These are phyloP conservation scores for Ooceraea biroi DNA, from an alignment of 1,140 invertebrate genomes.

Conservation along the genomic window DNA sequence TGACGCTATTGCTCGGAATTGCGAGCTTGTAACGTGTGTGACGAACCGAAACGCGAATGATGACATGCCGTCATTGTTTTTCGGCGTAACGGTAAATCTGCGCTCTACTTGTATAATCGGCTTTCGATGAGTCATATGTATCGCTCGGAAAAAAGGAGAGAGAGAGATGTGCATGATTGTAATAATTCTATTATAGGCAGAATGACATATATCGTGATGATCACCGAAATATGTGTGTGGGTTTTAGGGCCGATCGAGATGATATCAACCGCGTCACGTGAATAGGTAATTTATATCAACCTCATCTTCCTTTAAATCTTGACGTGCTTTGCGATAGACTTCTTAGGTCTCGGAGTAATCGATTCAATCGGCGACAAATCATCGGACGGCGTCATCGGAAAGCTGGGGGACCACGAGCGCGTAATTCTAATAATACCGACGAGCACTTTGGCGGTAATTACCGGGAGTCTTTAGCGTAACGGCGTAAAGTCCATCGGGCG, in stretches of 20 bases:
- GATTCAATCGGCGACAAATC: conserved; percentile 18
- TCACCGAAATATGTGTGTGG: neutral
- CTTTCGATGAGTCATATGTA: neutral
- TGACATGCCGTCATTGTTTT: conserved; percentile 27
- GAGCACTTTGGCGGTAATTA: conserved; percentile 30
- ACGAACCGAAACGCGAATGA: conserved; percentile 64
- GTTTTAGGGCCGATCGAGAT: neutral
- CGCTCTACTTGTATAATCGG: neutral
- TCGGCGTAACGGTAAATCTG: neutral
- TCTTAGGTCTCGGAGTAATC: neutral
- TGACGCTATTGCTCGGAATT: no score
- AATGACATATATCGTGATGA: neutral
- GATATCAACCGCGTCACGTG: neutral
- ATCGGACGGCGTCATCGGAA: neutral
- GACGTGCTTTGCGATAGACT: neutral
- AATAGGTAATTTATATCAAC: neutral
- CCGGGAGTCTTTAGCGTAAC: conserved; percentile 30
- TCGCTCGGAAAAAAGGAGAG: neutral
- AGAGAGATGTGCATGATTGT: neutral
- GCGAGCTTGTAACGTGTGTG: conserved; percentile 61
- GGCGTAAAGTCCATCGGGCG: neutral
- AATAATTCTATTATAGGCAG: neutral
- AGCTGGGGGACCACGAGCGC: neutral
- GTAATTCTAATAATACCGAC: conserved; percentile 49
- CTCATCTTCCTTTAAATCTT: neutral